These are phyloP conservation scores for Protonemura montana DNA, from an alignment of 2,888 invertebrate species.

Conservation along the genomic window DNA sequence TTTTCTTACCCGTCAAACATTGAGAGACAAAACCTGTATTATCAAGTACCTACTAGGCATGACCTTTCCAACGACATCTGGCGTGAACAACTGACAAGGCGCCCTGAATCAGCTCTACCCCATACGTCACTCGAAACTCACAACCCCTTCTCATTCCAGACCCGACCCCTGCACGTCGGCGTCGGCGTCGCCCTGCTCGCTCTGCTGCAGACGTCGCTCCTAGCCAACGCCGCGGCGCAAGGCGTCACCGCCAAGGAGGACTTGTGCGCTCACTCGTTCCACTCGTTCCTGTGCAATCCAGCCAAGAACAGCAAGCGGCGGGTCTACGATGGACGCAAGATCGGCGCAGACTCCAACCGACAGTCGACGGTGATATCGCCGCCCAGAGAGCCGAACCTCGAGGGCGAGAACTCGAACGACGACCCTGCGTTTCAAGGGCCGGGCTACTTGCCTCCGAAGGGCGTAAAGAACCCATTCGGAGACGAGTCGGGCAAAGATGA, in stretches of 20 bases:
- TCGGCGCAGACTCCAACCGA: slow-evolving; percentile 28
- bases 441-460: slow-evolving; percentile 26
- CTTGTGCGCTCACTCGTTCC: slow-evolving; percentile 48
- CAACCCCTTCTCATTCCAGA: too few relatives aligned
- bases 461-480: too few relatives aligned
- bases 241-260: slow-evolving; percentile 36
- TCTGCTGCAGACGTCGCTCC: not conserved
- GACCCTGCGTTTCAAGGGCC: not conserved
- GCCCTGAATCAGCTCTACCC: too few relatives aligned
- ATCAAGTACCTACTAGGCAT: too few relatives aligned
- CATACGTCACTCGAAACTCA: not conserved
- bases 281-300: slow-evolving; percentile 47
- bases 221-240: not conserved
- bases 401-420: slow-evolving; percentile 41
- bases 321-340: slow-evolving; percentile 52
- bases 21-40: too few relatives aligned
- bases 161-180: not conserved
- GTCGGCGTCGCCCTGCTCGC: not conserved
- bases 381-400: not conserved
- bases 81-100: too few relatives aligned
- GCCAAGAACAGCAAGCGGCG: slow-evolving; percentile 54
- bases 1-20: too few relatives aligned
- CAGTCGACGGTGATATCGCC: slow-evolving; percentile 14
- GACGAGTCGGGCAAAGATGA: too few relatives aligned
- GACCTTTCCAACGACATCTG: too few relatives aligned